Evolutionary conservation across 2,797 vertebrate genomes (phyloP), one percentile per base, ranked within the genome.

Genomic region (Natrix natrix): DNA sequence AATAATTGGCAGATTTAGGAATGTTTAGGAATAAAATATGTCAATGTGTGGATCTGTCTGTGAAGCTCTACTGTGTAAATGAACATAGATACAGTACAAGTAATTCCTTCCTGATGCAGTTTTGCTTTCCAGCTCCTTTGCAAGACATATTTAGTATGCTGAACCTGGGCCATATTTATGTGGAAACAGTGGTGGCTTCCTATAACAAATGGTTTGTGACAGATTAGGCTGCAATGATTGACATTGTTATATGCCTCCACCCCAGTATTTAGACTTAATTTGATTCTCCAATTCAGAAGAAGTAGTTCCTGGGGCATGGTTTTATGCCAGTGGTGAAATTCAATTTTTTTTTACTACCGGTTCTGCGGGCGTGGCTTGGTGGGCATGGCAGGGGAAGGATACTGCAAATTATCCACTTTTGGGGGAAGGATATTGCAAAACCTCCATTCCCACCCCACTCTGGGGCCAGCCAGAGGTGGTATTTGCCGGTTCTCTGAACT

Each of bases 241-340:
- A 59, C 57, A 90, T 83, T 63, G 52, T 93, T 48, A 55, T 43
- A n/a, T 63, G n/a, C 11, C 17, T n/a, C 10, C 22, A 55, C 28
- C 14, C 37, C 55, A 87, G 88, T 89, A 91, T 91, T 92, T 94
- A 61, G 66, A 56, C 86, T 91, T 92, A 94, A 94, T 94, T 88
- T 90, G 32, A 83, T 83, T 54, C 48, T 69, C 32, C 32, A 56
- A 86, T 52, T 57, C 88, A 90, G 74, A 52, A 66, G 87, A 86
- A 88, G 90, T 69, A 83, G 69, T 90, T 91, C 69, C 69, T 87
- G 43, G 11, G 57, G 14, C n/a, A 69, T 93, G 90, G 87, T 91
- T 66, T 16, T 32, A 11, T 88, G 92, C 86, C 92, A 43, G n/a
- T 59, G 48, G 48, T 52, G 48, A 52, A 52, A 52, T 52, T 52